Evolutionary conservation across 2,797 vertebrate genomes (phyloP).

Genomic region (Austrolebias charrua): DNA sequence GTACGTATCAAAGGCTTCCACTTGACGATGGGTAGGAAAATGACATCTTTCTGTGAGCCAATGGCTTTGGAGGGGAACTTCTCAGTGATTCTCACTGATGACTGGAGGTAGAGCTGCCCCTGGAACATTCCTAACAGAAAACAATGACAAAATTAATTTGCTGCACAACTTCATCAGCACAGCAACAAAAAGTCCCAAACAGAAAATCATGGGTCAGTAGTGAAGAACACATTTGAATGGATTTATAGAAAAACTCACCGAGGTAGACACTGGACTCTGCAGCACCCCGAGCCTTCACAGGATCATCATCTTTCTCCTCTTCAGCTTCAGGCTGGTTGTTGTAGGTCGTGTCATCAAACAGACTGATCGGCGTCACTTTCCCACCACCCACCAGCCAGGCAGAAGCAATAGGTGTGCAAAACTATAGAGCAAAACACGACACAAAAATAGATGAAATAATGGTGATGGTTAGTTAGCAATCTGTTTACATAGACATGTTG

Average conservation of each 20-base stretch:
- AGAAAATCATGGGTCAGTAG: no score
- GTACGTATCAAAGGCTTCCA: conserved; percentile 99
- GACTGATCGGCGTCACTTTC: conserved; percentile 92
- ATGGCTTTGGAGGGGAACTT: conserved; percentile 93
- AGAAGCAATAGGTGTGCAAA: conserved; percentile 95
- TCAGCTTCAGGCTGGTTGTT: conserved; percentile 73
- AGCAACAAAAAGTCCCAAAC: no score
- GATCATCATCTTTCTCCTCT: conserved; percentile 80
- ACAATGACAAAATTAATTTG: neutral
- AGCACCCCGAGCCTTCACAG: conserved; percentile 84
- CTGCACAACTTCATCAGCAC: neutral
- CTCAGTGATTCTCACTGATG: conserved; percentile 92
- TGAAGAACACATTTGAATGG: no score
- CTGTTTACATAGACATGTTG: no score
- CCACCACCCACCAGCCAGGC: conserved; percentile 95
- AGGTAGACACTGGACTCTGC: conserved; percentile 94
- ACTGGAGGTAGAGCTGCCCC: conserved; percentile 96
- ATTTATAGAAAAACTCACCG: conserved; percentile 69
- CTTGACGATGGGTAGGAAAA: conserved; percentile 91
- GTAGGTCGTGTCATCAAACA: conserved; percentile 95
- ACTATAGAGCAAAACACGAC: conserved; percentile 70
- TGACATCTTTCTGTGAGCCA: conserved; percentile 78
- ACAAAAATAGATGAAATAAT: neutral
- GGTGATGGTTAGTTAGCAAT: no score
- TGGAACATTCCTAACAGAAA: conserved; percentile 89